Base-by-base conservation (phyloP, 2,888 invertebrate species). In the Cinara cedri region DNA sequence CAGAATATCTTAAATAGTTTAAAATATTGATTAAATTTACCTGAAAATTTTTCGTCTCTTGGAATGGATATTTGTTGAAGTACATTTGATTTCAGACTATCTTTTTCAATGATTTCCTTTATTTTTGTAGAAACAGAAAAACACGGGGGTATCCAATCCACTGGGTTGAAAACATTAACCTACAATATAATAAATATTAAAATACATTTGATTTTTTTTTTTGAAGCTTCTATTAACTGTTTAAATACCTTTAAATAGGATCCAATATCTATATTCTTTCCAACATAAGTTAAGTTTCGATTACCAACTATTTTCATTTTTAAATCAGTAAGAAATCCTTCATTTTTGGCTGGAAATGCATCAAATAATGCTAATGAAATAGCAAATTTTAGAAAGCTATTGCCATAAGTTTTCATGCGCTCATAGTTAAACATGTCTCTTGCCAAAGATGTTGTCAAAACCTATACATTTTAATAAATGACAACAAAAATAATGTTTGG, bases 401-500 rank as follows among this genome's bases (percentile, higher is more conserved):
- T 96, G 0, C 97, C 97, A 4, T 97, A 88, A 0, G 94, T 94
- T 86, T 97, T 96, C 16, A 92, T 87, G 1, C 95, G 87, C 85
- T 97, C 97, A 83, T 94, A 86, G 84, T 94, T 89, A 82, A 95
- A 90, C 8, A 89, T 88, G 84, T 97, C 96, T 82, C 90, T 88
- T 0, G 92, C 90, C 81, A 89, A 89, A 51, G 91, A 90, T 1
- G 91, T 88, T 0, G 94, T 94, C 1, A 96, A 84, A 0, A 94
- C 92, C 84, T 89, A 85, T 54, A 88, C 80, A 55, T 78, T 16
- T 16, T 4, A 57, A n/a, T 16, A 44, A n/a, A 9, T n/a, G n/a
- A n/a, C n/a, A n/a, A n/a, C n/a, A n/a, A n/a, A 34, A 34, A 34
- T 34, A 34, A 34, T 34, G 34, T 34, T n/a, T n/a, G n/a, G n/a